These are phyloP conservation scores for Ariopsis seemanni DNA, from an alignment of 2,113 vertebrate genomes.

Conservation along the genomic window DNA sequence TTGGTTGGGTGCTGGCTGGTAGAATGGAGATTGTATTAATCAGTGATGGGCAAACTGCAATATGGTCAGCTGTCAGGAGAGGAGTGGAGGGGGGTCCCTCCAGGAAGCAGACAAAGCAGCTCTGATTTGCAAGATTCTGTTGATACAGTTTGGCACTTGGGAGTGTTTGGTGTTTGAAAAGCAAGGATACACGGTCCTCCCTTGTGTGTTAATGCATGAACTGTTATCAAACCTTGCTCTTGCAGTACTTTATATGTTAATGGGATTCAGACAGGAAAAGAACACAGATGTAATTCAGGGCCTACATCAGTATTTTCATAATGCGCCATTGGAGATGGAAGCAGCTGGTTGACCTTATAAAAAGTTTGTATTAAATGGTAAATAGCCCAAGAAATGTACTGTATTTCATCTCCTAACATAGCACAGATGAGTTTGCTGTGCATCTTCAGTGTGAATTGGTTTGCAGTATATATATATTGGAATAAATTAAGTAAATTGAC, in stretches of 20 bases:
- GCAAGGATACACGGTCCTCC: slow-evolving; percentile 71
- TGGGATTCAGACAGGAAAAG: slow-evolving; percentile 60
- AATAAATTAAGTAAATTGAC: neutral
- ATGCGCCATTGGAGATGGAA: slow-evolving; percentile 51
- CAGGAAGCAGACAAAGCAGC: slow-evolving; percentile 61
- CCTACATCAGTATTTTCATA: slow-evolving; percentile 63
- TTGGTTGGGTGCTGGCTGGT: slow-evolving; percentile 54
- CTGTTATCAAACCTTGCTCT: slow-evolving; percentile 73
- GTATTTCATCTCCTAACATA: neutral
- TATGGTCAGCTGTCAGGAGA: slow-evolving; percentile 49
- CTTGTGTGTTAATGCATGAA: slow-evolving; percentile 76
- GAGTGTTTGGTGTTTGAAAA: slow-evolving; percentile 69
- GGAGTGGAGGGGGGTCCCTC: slow-evolving; percentile 14
- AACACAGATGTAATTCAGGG: slow-evolving; percentile 67
- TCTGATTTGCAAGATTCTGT: slow-evolving; percentile 69
- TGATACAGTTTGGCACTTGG: slow-evolving; percentile 65
- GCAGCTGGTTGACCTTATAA: slow-evolving; percentile 51
- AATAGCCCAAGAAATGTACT: neutral
- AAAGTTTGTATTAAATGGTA: slow-evolving; percentile 23
- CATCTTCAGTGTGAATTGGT: neutral
- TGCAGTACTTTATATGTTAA: slow-evolving; percentile 70
- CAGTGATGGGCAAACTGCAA: slow-evolving; percentile 68
- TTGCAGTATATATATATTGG: no score
- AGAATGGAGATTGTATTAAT: slow-evolving; percentile 69
- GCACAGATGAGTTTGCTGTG: neutral